phyloP scores from a whole-genome alignment of 2,113 vertebrate species.

The Trogon melanurus region DNA sequence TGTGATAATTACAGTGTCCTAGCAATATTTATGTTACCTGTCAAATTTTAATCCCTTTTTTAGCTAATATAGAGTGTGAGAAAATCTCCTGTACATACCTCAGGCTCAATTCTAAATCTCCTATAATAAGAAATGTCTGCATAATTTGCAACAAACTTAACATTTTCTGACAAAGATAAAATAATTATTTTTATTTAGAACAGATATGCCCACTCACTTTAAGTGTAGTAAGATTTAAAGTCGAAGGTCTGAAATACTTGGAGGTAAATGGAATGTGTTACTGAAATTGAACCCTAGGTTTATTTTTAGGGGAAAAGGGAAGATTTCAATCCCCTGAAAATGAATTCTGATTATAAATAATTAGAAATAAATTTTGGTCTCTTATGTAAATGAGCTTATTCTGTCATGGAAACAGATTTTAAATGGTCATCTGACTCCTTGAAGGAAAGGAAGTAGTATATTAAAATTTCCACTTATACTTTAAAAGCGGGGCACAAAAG shows the following conservation, averaged over 20 bases:
- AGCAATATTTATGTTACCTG: neutral
- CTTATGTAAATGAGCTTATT: neutral
- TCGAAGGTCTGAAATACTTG: neutral
- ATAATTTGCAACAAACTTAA: neutral
- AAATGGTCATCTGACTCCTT: neutral
- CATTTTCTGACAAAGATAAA: neutral
- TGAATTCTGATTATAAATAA: neutral
- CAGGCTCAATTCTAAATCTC: neutral
- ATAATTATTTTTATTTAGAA: neutral
- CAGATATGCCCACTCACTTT: neutral
- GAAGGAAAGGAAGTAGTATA: neutral
- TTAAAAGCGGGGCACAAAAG: neutral
- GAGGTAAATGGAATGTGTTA: neutral
- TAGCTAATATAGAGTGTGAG: neutral
- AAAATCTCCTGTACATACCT: neutral
- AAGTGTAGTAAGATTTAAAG: neutral
- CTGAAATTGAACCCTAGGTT: neutral
- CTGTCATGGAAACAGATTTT: neutral
- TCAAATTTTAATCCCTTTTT: neutral
- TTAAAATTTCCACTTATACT: neutral
- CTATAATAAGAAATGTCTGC: neutral
- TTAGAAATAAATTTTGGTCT: neutral
- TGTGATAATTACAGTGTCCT: neutral
- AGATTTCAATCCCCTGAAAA: neutral
- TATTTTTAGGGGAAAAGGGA: neutral